Evolutionary conservation across 2,888 invertebrate genomes (phyloP), one percentile per base, ranked within the genome.

Genomic region (Andrena marginata): DNA sequence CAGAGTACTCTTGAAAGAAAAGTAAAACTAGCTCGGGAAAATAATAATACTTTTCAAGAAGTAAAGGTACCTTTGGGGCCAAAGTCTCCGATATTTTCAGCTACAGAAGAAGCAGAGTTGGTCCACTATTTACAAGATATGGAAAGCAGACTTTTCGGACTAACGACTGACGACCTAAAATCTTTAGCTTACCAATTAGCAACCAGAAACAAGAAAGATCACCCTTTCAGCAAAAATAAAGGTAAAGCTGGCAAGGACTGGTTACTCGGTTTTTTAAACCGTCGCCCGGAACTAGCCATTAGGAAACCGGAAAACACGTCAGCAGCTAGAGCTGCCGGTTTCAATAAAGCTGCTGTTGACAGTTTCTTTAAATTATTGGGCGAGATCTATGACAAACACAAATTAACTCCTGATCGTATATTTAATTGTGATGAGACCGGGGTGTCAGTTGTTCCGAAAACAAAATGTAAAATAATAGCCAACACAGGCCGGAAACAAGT

Each of bases 291-390:
- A 1, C 8, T 80, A 31, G 31, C 35, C 0, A 59, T 80, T 33
- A 60, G 62, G 33, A 59, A 23, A 29, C 76, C 67, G 23, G 56
- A 77, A 42, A 8, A 33, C 29, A 80, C 72, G 29, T 80, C 72
- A 35, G 8, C 65, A 23, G 80, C 68, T 51, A 26, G 26, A 26
- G 26, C 26, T 26, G 26, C 26, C 26, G 26, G 26, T 26, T 26
- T 26, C 26, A 26, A 26, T 26, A 80, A 72, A 54, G 54, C 31
- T 23, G 56, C 26, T 23, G 71, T 70, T 13, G 20, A 48, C n/a
- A 51, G 59, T n/a, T 76, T 80, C 54, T 80, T 54, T 49, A 33
- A 65, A 10, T 42, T 71, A 16, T 67, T 76, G 6, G 49, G 23
- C 16, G 13, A 70, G 16, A 31, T 60, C 31, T 60, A 31, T 31